Base-by-base conservation (phyloP, 2,888 invertebrate genomes). In the Rhaphigaster nebulosa region DNA sequence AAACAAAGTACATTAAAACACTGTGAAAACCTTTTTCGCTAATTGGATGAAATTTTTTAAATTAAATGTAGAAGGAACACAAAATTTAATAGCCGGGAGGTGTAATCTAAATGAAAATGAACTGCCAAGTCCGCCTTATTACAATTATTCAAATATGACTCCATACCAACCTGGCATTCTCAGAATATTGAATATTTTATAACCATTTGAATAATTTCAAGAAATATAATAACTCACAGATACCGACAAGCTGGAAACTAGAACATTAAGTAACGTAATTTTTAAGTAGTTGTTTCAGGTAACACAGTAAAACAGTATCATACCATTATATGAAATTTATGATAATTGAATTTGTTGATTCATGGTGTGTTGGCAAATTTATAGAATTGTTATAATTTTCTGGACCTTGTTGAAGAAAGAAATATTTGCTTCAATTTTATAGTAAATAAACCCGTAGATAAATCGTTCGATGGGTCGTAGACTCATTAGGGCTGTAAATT, bases 101-200 rank as follows among this genome's bases (percentile, higher is more conserved):
- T 4, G 70, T 38, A 76, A 76, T 76, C 70, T 76, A 76, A 76
- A 76, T 76, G 70, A 76, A 76, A 76, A 76, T 76, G 34, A 76
- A 76, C 70, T 38, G 38, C 38, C 34, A 38, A 76, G 70, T 76
- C 38, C 1, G 70, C 38, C 70, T 38, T 34, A 76, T 76, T 76
- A 20, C 34, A 76, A 76, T 76, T 76, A 76, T 76, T 76, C 70
- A 76, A 76, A 76, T 76, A 76, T 23, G 29, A 76, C 34, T 38
- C 23, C 70, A 38, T 23, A 38, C 1, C 70, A 76, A 38, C 70
- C 38, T 76, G 34, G 70, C 34, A 20, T 76, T 38, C 38, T 20
- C 70, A 2, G 38, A 38, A 38, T 76, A 76, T 76, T 76, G 70
- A 76, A 76, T 76, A 76, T 76, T 38, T 70, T 70, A 76, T 38